A percentile compares a stretch with the other conserved stretches of the same genome.
phyloP scores from a whole-genome alignment of 1,140 invertebrate genomes.

The Bacillus rossius region DNA sequence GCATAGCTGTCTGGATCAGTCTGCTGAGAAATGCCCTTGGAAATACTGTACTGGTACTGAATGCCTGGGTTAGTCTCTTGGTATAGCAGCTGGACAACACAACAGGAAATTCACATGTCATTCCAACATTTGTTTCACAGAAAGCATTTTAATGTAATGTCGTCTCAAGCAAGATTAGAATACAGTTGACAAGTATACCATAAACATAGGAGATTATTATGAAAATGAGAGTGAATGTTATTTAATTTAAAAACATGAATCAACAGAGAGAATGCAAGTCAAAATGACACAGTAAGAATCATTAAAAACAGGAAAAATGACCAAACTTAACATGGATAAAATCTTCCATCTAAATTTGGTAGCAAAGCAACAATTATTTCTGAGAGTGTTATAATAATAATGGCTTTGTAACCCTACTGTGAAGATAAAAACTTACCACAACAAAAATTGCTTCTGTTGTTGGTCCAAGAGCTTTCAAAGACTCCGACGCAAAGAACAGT shows the following conservation, averaged over 20 bases:
- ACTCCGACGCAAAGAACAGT: slow-evolving; percentile 76
- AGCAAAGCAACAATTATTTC: too few species aligned
- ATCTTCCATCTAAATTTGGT: too few species aligned
- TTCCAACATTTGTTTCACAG: too few species aligned
- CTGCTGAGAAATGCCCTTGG: slow-evolving; percentile 58
- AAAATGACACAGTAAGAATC: too few species aligned
- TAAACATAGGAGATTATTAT: slow-evolving; percentile 7
- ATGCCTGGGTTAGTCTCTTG: slow-evolving; percentile 84
- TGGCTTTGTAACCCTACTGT: too few species aligned
- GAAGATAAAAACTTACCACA: slow-evolving; percentile 67
- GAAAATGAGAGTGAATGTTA: slow-evolving; percentile 5
- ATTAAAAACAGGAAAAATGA: too few species aligned
- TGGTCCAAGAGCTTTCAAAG: slow-evolving; percentile 74
- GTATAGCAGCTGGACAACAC: slow-evolving; percentile 62
- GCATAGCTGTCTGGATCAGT: slow-evolving; percentile 64
- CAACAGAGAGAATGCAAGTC: too few species aligned
- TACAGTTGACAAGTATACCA: not conserved
- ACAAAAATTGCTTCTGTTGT: slow-evolving; percentile 82
- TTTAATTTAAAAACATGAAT: too few species aligned
- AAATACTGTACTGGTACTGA: slow-evolving; percentile 88
- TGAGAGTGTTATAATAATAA: too few species aligned
- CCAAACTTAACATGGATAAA: too few species aligned
- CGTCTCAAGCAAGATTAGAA: not conserved
- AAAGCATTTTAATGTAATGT: slow-evolving; percentile 1
- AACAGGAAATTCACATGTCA: not conserved